phyloP scores from a whole-genome alignment of 2,888 invertebrate genomes.

The Lycophotia porphyrea region DNA sequence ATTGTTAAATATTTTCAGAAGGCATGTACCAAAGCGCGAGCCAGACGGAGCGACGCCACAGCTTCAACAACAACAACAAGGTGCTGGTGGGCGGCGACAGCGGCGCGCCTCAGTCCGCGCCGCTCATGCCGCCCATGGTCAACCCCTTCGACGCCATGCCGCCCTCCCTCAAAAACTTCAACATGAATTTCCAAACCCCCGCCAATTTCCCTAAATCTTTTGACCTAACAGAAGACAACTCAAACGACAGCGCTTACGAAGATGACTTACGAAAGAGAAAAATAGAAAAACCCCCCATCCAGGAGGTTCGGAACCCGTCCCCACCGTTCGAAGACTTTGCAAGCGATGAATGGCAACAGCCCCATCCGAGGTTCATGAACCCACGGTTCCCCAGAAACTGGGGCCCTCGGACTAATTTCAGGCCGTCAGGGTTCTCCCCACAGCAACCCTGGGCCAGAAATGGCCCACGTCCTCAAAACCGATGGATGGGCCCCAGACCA shows the following conservation, averaged over 20 bases:
- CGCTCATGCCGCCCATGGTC: constrained; percentile 74
- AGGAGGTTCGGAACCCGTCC: constrained; percentile 61
- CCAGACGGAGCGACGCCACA: constrained; percentile 83
- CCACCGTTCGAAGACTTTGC: constrained; percentile 72
- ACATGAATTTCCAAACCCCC: constrained; percentile 62
- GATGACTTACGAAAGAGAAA: constrained; percentile 77
- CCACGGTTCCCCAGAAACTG: constrained; percentile 85
- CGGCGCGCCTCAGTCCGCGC: constrained; percentile 70
- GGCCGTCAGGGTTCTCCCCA: constrained; percentile 72
- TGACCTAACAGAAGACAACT: constrained; percentile 65
- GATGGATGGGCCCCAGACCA: constrained; percentile 84
- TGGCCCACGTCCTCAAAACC: constrained; percentile 80
- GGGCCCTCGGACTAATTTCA: constrained; percentile 80
- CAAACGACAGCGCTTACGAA: constrained; percentile 74
- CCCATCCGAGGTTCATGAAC: constrained; percentile 72
- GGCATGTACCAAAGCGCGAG: constrained; percentile 81
- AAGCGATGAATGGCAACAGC: constrained; percentile 72
- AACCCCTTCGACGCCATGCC: constrained; percentile 86
- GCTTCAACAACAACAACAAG: constrained; percentile 88
- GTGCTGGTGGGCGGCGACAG: constrained; percentile 80
- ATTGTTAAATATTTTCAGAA: constrained; percentile 71
- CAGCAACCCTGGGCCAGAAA: constrained; percentile 80
- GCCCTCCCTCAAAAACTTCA: constrained; percentile 72
- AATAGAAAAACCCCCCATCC: constrained; percentile 62
- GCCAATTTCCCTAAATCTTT: constrained; percentile 55